Percentiles rank a stretch among this genome's conserved stretches.
Evolutionary conservation across 2,888 invertebrate species (phyloP).

Genomic region (Meliscaeva auricollis): DNA sequence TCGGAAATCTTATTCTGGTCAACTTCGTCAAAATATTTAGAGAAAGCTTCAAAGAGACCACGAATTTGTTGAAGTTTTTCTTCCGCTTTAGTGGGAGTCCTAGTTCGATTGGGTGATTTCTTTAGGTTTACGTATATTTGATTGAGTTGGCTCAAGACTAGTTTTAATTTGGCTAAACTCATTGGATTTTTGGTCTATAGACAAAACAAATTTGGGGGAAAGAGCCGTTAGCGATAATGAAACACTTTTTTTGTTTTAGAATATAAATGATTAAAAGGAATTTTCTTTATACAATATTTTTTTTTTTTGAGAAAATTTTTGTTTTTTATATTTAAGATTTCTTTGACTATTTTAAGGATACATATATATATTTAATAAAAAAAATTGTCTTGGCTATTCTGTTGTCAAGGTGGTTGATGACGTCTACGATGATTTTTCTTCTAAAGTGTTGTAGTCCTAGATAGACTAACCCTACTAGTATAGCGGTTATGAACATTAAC

Average conservation of each 20-base stretch:
- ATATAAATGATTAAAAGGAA: not conserved
- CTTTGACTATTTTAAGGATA: not conserved
- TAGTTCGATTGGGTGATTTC: not conserved
- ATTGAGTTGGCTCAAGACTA: not conserved
- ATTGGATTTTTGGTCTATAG: conserved; percentile 11
- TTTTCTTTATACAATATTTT: not conserved
- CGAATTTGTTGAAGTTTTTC: conserved; percentile 1
- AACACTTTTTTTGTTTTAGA: not conserved
- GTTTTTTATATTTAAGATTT: not conserved
- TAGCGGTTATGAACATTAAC: too few relatives aligned
- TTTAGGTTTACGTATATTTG: not conserved
- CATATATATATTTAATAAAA: too few relatives aligned
- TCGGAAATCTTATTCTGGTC: not conserved
- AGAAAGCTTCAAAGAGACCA: too few relatives aligned
- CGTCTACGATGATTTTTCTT: not conserved
- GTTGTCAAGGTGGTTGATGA: not conserved
- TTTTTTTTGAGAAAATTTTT: not conserved
- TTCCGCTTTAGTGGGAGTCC: conserved; percentile 1
- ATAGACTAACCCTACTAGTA: not conserved
- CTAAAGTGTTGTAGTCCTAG: not conserved
- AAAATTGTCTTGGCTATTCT: not conserved
- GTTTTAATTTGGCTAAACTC: not conserved
- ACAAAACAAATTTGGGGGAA: conserved; percentile 3
- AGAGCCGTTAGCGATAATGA: not conserved
- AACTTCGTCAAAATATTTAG: too few relatives aligned